Conservation (phyloP, 2,113 vertebrate species). For the Athene noctua region DNA sequence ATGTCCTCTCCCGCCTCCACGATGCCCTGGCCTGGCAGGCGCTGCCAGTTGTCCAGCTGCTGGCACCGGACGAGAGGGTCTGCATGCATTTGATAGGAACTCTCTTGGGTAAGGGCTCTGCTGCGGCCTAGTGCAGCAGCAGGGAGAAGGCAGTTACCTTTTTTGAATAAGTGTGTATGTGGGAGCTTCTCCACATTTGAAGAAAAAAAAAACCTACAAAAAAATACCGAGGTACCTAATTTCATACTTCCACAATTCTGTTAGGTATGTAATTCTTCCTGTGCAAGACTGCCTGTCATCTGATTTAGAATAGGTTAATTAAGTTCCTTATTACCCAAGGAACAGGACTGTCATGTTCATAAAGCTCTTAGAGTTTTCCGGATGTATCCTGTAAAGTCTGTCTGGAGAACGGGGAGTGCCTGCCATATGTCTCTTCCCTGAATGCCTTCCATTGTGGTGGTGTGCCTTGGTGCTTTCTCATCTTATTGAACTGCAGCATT, state of each 20-base stretch:
- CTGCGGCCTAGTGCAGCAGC: neutral
- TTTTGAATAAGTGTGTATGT: neutral
- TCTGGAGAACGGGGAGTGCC: neutral
- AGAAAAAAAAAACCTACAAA: neutral
- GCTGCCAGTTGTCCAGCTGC: slow-evolving; percentile 70
- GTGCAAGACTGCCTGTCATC: neutral
- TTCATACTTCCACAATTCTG: fast-evolving
- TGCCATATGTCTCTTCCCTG: neutral
- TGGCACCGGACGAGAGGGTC: slow-evolving; percentile 79
- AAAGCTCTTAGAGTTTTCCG: neutral
- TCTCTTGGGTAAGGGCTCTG: slow-evolving; percentile 83
- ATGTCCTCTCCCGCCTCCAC: slow-evolving; percentile 76
- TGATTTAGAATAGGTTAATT: neutral
- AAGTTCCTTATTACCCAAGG: neutral
- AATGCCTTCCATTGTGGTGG: neutral
- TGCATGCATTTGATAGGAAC: slow-evolving; percentile 75
- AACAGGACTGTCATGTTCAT: neutral
- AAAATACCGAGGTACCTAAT: neutral
- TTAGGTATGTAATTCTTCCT: neutral
- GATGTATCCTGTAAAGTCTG: fast-evolving
- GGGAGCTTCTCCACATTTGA: neutral
- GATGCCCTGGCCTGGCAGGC: slow-evolving; percentile 75
- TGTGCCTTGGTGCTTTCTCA: neutral
- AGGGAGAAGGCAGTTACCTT: neutral
- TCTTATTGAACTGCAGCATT: neutral